These are phyloP conservation scores for Cerastis rubricosa DNA, from an alignment of 2,888 invertebrate genomes.

Conservation along the genomic window DNA sequence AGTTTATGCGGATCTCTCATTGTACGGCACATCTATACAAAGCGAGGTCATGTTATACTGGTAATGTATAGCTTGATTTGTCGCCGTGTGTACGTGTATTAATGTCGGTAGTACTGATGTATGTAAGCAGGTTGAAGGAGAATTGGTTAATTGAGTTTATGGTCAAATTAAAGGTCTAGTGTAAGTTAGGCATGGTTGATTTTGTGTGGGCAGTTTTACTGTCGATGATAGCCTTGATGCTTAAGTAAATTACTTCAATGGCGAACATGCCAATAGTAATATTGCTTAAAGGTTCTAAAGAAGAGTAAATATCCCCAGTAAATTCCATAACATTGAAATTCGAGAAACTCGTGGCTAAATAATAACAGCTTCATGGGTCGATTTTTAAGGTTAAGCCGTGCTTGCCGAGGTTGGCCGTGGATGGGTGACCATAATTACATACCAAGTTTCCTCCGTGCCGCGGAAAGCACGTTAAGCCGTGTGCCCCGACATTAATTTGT, in stretches of 20 bases:
- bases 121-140: not conserved
- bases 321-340: not conserved
- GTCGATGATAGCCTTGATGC: constrained; percentile 1
- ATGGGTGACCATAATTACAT: too few relatives aligned
- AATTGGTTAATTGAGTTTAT: not conserved
- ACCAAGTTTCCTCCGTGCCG: too few relatives aligned
- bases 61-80: too few relatives aligned
- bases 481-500: too few relatives aligned
- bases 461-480: too few relatives aligned
- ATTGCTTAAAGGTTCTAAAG: not conserved
- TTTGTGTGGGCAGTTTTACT: constrained; percentile 11
- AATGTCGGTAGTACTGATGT: not conserved
- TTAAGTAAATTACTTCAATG: not conserved
- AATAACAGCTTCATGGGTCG: too few relatives aligned
- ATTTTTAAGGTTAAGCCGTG: too few relatives aligned
- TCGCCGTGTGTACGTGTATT: not conserved
- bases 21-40: too few relatives aligned
- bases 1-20: too few relatives aligned
- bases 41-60: too few relatives aligned
- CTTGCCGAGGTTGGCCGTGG: too few relatives aligned
- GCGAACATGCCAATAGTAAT: not conserved
- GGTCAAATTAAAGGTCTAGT: constrained; percentile 11
- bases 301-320: not conserved
- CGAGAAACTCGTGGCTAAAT: too few relatives aligned
- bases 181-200: not conserved